Percentiles rank a stretch among this genome's conserved stretches.
Evolutionary conservation across 2,113 vertebrate species (phyloP).

Genomic region (Trogon surrucura): DNA sequence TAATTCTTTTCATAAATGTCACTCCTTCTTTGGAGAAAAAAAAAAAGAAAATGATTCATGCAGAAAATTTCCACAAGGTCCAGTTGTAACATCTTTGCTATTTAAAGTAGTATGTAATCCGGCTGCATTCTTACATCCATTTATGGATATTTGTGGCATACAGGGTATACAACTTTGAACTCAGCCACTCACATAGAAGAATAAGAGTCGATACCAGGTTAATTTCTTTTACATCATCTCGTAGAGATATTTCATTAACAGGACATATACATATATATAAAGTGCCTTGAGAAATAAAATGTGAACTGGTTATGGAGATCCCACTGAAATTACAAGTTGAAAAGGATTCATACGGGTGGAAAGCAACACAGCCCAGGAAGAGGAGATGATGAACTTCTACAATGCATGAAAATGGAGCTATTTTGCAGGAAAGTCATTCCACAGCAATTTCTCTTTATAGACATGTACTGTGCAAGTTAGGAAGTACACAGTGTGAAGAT

Average conservation of each 20-base stretch:
- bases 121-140: background rate
- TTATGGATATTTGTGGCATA: constrained; percentile 21
- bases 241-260: background rate
- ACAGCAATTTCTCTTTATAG: constrained; percentile 49
- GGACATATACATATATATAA: no score
- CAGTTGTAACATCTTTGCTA: background rate
- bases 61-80: background rate
- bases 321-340: background rate
- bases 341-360: background rate
- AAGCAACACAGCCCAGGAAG: constrained; percentile 10
- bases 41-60: background rate
- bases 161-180: background rate
- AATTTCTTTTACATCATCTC: background rate
- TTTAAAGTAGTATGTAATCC: constrained; percentile 28
- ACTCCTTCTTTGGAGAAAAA: background rate
- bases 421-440: constrained; percentile 45
- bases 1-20: background rate
- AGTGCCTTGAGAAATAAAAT: background rate
- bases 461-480: background rate
- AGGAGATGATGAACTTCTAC: background rate
- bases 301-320: background rate
- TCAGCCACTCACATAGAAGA: background rate
- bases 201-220: background rate
- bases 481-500: constrained; percentile 28
- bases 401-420: constrained; percentile 14